Percentiles rank a stretch among this genome's conserved stretches.
Conservation (phyloP, 2,888 invertebrate species). For the Lasioglossum pauxillum region DNA sequence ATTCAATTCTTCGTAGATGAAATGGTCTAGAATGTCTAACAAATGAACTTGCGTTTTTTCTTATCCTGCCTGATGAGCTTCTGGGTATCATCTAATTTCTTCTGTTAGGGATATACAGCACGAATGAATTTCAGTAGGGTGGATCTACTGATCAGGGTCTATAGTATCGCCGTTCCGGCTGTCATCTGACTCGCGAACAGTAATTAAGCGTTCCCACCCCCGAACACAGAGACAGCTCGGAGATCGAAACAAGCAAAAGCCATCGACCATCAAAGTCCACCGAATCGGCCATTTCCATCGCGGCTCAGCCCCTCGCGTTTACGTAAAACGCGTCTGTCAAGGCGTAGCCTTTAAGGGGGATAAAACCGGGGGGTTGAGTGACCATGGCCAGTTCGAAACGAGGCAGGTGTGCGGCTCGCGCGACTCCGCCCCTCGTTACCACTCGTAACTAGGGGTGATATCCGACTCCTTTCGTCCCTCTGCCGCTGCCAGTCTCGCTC, state of each 20-base stretch:
- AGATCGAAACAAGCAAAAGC: neutral
- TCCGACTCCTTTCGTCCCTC: constrained; percentile 70
- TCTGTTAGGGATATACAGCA: neutral
- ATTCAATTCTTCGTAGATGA: too few relatives aligned
- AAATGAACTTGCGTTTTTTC: neutral
- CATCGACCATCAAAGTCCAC: constrained; percentile 54
- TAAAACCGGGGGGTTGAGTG: constrained; percentile 63
- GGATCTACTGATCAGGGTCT: neutral
- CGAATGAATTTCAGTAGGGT: neutral
- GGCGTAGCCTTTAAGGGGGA: constrained; percentile 67
- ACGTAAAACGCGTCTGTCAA: constrained; percentile 70
- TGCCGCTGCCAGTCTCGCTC: constrained; percentile 22
- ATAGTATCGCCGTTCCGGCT: neutral
- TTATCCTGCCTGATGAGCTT: neutral
- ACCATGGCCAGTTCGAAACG: constrained; percentile 67
- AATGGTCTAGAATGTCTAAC: neutral
- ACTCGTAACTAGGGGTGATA: constrained; percentile 81
- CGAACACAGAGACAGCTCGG: neutral
- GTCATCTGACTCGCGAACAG: neutral
- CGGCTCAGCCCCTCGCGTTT: constrained; percentile 51
- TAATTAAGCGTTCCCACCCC: neutral
- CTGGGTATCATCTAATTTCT: neutral
- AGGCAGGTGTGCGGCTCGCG: constrained; percentile 77
- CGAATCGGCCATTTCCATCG: constrained; percentile 67
- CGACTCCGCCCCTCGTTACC: constrained; percentile 83